Evolutionary conservation across 92 coral and sea anemone species (phyloP).

Genomic region (Epizoanthus illoricatus): DNA sequence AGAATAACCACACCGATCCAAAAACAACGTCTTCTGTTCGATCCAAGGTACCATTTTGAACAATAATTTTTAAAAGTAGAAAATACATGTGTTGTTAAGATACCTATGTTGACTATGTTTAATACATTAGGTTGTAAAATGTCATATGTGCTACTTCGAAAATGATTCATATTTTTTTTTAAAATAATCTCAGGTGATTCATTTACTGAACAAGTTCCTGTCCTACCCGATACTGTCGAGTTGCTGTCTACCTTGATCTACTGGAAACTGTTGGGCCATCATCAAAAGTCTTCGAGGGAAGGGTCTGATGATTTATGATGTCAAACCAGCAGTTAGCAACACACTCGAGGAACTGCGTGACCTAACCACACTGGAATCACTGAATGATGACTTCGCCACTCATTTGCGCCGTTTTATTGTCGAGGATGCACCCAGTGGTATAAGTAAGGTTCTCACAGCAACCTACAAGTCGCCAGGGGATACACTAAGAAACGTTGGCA

Average conservation of each 20-base stretch:
- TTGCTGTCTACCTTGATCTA: conserved; percentile 36
- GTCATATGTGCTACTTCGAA: background rate
- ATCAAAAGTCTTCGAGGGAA: conserved; percentile 29
- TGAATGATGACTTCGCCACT: conserved; percentile 8
- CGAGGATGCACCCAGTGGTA: conserved; percentile 8
- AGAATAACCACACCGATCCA: conserved; percentile 16
- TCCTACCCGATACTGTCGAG: conserved; percentile 31
- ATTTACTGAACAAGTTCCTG: conserved; percentile 33
- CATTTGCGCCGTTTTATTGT: conserved; percentile 32
- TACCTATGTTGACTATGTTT: background rate
- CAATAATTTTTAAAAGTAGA: conserved; percentile 17
- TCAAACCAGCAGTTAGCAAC: conserved; percentile 12
- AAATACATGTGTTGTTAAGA: conserved; percentile 1
- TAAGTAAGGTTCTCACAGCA: conserved; percentile 15
- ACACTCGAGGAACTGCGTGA: conserved; percentile 34
- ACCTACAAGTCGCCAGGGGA: conserved; percentile 37
- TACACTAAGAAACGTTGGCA: conserved; percentile 8
- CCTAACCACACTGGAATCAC: conserved; percentile 10
- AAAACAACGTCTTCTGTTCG: conserved; percentile 6
- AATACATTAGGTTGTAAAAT: background rate
- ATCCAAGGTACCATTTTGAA: background rate
- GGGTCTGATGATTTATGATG: conserved; percentile 30
- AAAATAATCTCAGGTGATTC: conserved; percentile 26
- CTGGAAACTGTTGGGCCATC: conserved; percentile 25
- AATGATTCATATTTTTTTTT: background rate